Evolutionary conservation across 2,888 invertebrate species (phyloP), one percentile per base, ranked within the genome.

Genomic region (Mythimna pallens): DNA sequence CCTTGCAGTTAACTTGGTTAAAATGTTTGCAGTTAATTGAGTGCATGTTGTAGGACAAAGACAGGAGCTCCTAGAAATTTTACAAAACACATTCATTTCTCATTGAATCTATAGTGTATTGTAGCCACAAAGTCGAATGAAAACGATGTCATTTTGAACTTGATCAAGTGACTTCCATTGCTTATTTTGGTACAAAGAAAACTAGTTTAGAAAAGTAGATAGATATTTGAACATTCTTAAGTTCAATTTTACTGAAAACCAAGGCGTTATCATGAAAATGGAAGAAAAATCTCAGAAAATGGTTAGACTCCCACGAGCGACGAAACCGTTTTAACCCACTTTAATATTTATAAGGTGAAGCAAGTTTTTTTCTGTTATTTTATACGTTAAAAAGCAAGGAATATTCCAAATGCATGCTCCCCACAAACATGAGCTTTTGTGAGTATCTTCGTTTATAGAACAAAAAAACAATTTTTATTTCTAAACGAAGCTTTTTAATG

Each of bases 301-400:
- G 50, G 59, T 68, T 50, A 40, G 47, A 62, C 61, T 54, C 47
- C 52, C 36, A 57, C 55, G 50, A 71, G 40, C 55, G 17, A 40
- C 47, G 58, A 40, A 69, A 71, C 59, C 66, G 30, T 34, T 78
- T 73, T 54, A 61, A 68, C 65, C 58, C 40, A 72, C 72, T 80
- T 67, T 25, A 14, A 80, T 83, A 81, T 83, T 81, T 80, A 81
- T 80, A 80, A 72, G 47, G 61, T 50, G 30, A 22, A 22, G 17
- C 50, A 59, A 64, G 20, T 14, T 30, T 36, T 74, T 54, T 59
- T 67, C 59, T 52, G 25, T 2, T 22, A 54, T 58, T 14, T n/a
- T 17, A 34, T 52, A 50, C 0, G 36, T 36, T 36, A 36, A 30
- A 66, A 50, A 67, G 30, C 5, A 59, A 76, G 3, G 14, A 30